Evolutionary conservation across 2,797 vertebrate species (phyloP), one percentile per base, ranked within the genome.

Genomic region (Coilia nasus): DNA sequence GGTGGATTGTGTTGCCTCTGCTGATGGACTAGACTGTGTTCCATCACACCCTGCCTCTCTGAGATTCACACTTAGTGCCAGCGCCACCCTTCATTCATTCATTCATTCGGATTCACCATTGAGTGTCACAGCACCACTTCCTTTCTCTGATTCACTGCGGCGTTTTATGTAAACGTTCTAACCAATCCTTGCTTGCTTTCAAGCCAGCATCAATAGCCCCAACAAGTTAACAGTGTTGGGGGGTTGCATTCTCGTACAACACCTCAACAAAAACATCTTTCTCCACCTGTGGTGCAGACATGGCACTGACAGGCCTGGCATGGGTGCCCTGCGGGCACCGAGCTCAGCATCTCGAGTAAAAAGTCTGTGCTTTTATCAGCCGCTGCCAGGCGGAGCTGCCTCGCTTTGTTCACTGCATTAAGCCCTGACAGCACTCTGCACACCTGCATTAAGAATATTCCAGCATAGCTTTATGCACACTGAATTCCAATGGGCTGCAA

Each of bases 341-440:
- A 31, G 31, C 64, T 75, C 31, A 75, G 67, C 67, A 19, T 35
- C 28, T 21, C 31, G 31, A 19, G 67, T 35, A 47, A 47, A 41
- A 75, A 17, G 31, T 41, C 28, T 75, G 67, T 7, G 5, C 67
- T 75, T 75, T 75, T 75, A 75, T 75, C 67, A 35, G 67, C 67
- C 31, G 67, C 67, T 41, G 10, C 28, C 86, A 84, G 57, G 82
- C 6, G 46, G 25, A 41, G 81, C 50, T 12, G 23, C 47, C 62
- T n/a, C 17, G 1, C 81, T 85, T 56, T 75, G 54, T 47, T 85
- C 54, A 46, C 12, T 56, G 31, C 44, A 28, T 81, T 85, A 85
- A 81, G 81, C 78, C 46, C 60, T 82, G 28, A 31, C n/a, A 64
- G 54, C 44, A 31, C 41, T 60, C 84, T 60, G 57, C 67, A 6